Conservation (phyloP, 2,888 invertebrate species). For the Dryobotodes eremita region DNA sequence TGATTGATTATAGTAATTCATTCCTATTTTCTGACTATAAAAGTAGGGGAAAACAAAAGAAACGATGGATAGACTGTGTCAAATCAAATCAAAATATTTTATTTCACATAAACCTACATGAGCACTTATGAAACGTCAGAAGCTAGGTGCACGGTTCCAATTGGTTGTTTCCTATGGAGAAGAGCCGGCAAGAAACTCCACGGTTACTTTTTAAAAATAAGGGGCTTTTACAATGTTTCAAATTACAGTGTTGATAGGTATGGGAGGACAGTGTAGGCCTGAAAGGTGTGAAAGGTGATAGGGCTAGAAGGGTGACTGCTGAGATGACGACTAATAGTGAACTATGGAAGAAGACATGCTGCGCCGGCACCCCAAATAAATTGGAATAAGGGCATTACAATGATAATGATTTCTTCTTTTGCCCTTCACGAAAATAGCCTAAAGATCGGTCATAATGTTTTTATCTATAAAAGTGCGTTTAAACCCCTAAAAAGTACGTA, state of each 20-base stretch:
- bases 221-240: no score
- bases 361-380: no score
- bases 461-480: constrained; percentile 11
- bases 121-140: no score
- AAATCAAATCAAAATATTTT: no score
- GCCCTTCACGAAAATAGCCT: background rate
- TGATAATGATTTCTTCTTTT: background rate
- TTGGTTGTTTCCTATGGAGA: no score
- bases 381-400: background rate
- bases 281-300: background rate
- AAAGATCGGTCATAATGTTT: constrained; percentile 2
- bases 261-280: no score
- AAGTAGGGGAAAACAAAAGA: background rate
- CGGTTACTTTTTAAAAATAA: no score
- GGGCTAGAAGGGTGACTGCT: background rate
- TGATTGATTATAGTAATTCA: constrained; percentile 21
- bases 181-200: no score
- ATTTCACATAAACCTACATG: no score
- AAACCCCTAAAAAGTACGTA: constrained; percentile 16
- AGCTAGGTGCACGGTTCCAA: no score
- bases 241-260: no score
- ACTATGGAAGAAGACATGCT: background rate
- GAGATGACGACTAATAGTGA: background rate
- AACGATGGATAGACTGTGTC: background rate
- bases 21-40: background rate